phyloP scores from a whole-genome alignment of 2,113 vertebrate genomes.

The Propithecus coquereli region DNA sequence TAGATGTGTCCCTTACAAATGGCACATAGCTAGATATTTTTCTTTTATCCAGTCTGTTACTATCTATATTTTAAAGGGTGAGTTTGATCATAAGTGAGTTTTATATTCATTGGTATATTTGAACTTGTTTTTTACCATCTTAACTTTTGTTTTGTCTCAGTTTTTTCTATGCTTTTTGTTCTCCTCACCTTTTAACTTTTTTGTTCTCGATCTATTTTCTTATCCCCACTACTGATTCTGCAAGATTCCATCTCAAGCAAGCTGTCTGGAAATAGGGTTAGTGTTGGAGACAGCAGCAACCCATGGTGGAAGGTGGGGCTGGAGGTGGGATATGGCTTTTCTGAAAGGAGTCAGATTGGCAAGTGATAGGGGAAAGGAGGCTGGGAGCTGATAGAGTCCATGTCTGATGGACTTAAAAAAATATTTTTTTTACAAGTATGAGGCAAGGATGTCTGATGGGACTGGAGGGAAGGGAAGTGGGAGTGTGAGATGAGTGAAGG shows the following conservation, averaged over 20 bases:
- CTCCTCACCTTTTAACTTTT: not conserved
- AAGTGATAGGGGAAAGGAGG: not conserved
- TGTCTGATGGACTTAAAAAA: not conserved
- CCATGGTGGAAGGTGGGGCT: not conserved
- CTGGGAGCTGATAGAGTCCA: not conserved
- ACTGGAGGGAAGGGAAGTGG: not conserved
- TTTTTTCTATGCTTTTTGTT: not conserved
- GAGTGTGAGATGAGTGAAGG: not conserved
- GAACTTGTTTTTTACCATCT: not conserved
- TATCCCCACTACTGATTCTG: not conserved
- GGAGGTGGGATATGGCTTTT: not conserved
- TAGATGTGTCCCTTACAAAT: constrained; percentile 2
- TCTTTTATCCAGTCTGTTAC: not conserved
- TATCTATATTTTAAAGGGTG: constrained; percentile 1
- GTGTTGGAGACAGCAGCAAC: not conserved
- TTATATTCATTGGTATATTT: not conserved
- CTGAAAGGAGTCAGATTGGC: constrained; percentile 1
- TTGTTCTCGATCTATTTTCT: constrained; percentile 10
- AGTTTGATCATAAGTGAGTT: not conserved
- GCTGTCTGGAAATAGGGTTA: not conserved
- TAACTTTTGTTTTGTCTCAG: not conserved
- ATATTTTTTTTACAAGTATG: not conserved
- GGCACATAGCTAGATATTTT: not conserved
- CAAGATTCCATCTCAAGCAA: not conserved
- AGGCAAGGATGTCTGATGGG: not conserved